A percentile compares a stretch with the other conserved stretches of the same genome.
phyloP scores from a whole-genome alignment of 2,888 invertebrate genomes.

The Nemurella pictetii region DNA sequence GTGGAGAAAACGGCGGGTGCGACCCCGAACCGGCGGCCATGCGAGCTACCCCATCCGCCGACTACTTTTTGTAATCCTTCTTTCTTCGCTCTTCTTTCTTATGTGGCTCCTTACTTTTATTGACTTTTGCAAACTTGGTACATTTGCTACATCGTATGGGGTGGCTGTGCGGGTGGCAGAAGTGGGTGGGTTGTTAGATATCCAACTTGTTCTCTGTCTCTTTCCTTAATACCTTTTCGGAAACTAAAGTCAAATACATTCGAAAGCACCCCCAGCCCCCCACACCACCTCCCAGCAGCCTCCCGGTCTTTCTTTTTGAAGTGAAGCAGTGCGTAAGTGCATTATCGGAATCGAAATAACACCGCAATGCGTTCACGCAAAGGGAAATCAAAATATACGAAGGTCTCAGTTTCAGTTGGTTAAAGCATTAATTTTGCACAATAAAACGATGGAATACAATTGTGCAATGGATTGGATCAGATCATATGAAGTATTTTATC shows the following conservation, averaged over 20 bases:
- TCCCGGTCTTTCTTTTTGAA: neutral
- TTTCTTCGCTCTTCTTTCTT: slow-evolving; percentile 17
- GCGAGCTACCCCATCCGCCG: neutral
- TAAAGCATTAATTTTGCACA: neutral
- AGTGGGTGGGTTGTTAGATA: neutral
- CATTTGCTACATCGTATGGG: slow-evolving; percentile 14
- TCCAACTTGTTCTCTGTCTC: slow-evolving; percentile 9
- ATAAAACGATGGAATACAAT: neutral
- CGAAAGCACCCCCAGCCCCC: neutral
- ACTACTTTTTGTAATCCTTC: slow-evolving; percentile 3
- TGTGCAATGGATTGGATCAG: neutral
- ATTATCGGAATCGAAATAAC: slow-evolving; percentile 14
- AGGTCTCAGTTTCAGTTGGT: neutral
- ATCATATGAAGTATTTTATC: neutral
- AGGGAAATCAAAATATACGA: neutral
- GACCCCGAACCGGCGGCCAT: neutral
- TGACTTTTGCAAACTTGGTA: slow-evolving; percentile 27
- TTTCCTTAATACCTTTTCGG: slow-evolving; percentile 1
- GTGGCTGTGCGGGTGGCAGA: neutral
- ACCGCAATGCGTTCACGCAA: neutral
- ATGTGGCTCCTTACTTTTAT: slow-evolving; percentile 15
- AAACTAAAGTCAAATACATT: neutral
- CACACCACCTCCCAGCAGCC: no score
- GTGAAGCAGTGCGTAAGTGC: neutral
- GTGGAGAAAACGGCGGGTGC: neutral